Evolutionary conservation across 2,797 vertebrate species (phyloP).

Genomic region (Zenarchopterus dispar): DNA sequence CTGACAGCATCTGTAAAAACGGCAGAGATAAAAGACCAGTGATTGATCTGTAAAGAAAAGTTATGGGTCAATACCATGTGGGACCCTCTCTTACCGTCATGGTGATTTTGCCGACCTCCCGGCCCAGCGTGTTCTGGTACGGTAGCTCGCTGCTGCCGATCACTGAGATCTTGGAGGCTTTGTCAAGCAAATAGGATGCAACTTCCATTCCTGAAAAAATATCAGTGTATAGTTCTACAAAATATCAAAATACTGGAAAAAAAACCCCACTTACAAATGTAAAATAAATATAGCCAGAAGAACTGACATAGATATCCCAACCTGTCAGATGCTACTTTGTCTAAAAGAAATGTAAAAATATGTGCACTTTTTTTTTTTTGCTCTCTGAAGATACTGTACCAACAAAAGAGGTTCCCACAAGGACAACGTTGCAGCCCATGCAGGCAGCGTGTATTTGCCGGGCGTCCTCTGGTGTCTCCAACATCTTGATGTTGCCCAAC

Average conservation of each 20-base stretch:
- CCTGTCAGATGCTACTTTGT: background rate
- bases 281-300: too few species aligned
- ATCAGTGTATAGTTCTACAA: too few species aligned
- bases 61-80: background rate
- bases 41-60: background rate
- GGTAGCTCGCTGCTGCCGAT: conserved; percentile 84
- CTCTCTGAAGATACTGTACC: conserved; percentile 53
- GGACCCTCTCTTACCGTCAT: conserved; percentile 77
- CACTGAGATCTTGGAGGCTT: conserved; percentile 80
- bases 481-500: conserved; percentile 76
- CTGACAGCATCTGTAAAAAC: conserved; percentile 81
- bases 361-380: background rate
- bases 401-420: conserved; percentile 84
- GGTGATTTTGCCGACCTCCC: conserved; percentile 79
- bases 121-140: conserved; percentile 82
- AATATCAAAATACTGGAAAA: too few species aligned
- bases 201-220: conserved; percentile 85
- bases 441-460: conserved; percentile 79
- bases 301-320: background rate
- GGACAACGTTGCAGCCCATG: conserved; percentile 74
- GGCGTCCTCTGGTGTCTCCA: conserved; percentile 86
- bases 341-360: background rate
- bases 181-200: conserved; percentile 82
- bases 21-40: conserved; percentile 8
- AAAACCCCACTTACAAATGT: background rate